Percentiles rank a stretch among this genome's conserved stretches.
These are phyloP conservation scores for Tribolium castaneum DNA, from an alignment of 1,140 invertebrate genomes.

Conservation along the genomic window DNA sequence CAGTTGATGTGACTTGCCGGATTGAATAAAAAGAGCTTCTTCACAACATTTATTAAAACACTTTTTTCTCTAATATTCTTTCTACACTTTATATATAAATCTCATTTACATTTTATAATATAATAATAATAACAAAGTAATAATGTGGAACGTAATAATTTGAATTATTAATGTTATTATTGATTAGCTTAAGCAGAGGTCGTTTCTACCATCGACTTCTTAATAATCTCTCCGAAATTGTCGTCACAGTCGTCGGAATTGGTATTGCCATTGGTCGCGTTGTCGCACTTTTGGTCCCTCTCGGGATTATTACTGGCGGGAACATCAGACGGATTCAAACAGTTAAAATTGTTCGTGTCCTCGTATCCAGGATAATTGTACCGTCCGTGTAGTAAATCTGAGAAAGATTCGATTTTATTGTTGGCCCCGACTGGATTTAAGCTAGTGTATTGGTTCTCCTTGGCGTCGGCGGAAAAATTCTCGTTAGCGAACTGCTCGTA, in stretches of 20 bases:
- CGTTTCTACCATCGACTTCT: conserved; percentile 92
- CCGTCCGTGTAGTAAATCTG: conserved; percentile 72
- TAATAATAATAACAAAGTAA: conserved; percentile 54
- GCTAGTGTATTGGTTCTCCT: conserved; percentile 69
- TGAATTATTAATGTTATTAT: conserved; percentile 48
- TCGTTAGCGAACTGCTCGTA: conserved; percentile 59
- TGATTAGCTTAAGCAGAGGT: conserved; percentile 76
- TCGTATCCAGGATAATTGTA: conserved; percentile 66
- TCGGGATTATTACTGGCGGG: conserved; percentile 31
- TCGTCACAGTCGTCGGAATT: conserved; percentile 70
- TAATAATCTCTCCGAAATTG: conserved; percentile 93
- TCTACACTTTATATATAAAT: conserved; percentile 64
- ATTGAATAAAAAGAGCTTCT: conserved; percentile 55
- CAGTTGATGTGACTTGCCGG: background rate
- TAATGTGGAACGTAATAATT: conserved; percentile 61
- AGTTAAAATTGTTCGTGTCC: conserved; percentile 52
- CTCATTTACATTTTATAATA: conserved; percentile 58
- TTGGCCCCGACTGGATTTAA: conserved; percentile 69
- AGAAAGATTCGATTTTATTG: conserved; percentile 78
- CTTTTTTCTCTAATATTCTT: conserved; percentile 58
- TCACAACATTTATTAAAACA: conserved; percentile 66
- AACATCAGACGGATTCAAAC: conserved; percentile 45
- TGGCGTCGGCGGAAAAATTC: conserved; percentile 56
- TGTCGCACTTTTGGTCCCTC: conserved; percentile 8
- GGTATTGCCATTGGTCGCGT: conserved; percentile 37